Evolutionary conservation across 2,797 vertebrate species (phyloP), one percentile per base, ranked within the genome.

Genomic region (Nannoperca australis): DNA sequence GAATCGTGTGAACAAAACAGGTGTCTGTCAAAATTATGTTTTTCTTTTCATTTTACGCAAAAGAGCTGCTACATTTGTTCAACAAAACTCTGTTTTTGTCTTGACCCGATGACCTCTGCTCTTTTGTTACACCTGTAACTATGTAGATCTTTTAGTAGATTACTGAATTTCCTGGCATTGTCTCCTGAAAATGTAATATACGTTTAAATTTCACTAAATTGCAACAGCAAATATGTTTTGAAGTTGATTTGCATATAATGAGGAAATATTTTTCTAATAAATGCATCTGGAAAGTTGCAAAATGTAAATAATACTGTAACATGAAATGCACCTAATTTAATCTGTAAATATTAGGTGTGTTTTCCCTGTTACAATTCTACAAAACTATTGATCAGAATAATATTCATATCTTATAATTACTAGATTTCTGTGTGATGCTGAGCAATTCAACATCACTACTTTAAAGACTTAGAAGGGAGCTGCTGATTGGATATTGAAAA

Each of bases 401-500:
- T 56, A 34, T 17, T 30, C 11, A 7, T 22, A 13, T 30, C 12
- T 54, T 47, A 4, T 42, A 56, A 36, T 40, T 47, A 14, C 13
- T 38, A 15, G 18, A 42, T 66, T 47, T 40, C 27, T 0, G 17
- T 34, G 2, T 10, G 38, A 17, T 45, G 49, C 22, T 50, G 27
- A 30, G n/a, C 12, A 40, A 70, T 27, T 36, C 27, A 62, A 27
- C 56, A 10, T 69, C 47, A n/a, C 36, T 7, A 17, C 22, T 59
- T 36, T 42, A 5, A 5, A n/a, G 36, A 27, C 10, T 44, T 9
- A 64, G 2, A 38, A 38, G 56, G 36, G 14, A 53, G 58, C 56
- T 51, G 40, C 66, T 73, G 51, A 76, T 76, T 65, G 36, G 77
- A 67, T 66, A 66, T 32, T 56, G 27, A 30, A 47, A 22, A 12